Evolutionary conservation across 1,140 invertebrate genomes (phyloP).

Genomic region (Caenorhabditis latens): DNA sequence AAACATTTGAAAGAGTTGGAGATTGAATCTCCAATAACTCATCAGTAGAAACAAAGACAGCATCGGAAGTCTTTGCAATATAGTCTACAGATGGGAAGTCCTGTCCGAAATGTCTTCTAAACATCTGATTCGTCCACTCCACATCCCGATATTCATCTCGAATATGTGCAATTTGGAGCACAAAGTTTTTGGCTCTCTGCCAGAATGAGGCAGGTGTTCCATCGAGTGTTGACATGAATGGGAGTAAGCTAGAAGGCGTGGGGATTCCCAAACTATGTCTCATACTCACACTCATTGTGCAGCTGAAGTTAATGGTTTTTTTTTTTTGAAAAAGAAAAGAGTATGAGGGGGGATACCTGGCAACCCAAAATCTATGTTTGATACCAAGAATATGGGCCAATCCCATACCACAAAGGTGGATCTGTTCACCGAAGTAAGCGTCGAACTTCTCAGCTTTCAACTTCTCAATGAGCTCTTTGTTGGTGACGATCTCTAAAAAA

Average conservation of each 20-base stretch:
- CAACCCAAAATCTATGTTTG: constrained; percentile 65
- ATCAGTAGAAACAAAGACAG: constrained; percentile 63
- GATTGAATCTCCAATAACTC: constrained; percentile 62
- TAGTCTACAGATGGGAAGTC: constrained; percentile 60
- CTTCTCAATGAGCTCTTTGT: constrained; percentile 61
- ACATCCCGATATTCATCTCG: constrained; percentile 43
- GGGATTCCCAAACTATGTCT: constrained; percentile 50
- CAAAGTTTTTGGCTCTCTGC: constrained; percentile 40
- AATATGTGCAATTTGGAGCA: constrained; percentile 24
- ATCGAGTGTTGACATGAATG: constrained; percentile 35
- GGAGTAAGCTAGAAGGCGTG: constrained; percentile 53
- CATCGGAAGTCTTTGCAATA: constrained; percentile 58
- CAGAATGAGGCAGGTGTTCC: background rate
- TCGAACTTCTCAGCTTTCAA: constrained; percentile 63
- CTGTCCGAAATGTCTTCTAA: constrained; percentile 46
- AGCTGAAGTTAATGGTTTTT: constrained; percentile 27
- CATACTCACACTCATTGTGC: constrained; percentile 58
- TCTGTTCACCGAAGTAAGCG: constrained; percentile 65
- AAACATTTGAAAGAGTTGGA: constrained; percentile 59
- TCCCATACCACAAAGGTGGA: constrained; percentile 65
- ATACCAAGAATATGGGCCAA: constrained; percentile 61
- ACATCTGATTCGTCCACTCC: constrained; percentile 38
- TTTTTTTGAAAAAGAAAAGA: too few species aligned
- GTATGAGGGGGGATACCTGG: constrained; percentile 51
- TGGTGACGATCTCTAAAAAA: constrained; percentile 64